phyloP scores from a whole-genome alignment of 2,113 vertebrate genomes.

The Cavia aperea region DNA sequence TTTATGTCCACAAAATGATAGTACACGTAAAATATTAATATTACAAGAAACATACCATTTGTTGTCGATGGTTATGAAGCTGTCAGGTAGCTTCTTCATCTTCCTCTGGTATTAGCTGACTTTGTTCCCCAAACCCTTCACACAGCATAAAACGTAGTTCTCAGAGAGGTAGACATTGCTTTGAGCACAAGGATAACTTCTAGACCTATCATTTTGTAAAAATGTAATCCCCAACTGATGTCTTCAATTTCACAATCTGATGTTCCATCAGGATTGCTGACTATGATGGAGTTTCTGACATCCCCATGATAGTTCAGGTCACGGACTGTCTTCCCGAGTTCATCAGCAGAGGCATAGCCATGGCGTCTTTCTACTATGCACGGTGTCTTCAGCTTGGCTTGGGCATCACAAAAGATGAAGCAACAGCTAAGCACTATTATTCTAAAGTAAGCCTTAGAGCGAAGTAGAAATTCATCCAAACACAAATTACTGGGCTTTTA shows the following conservation, averaged over 20 bases:
- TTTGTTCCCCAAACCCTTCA: neutral
- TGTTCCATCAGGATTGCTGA: slow-evolving; percentile 68
- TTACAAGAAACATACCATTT: neutral
- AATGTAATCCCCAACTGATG: neutral
- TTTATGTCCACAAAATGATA: slow-evolving; percentile 12
- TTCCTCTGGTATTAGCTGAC: neutral
- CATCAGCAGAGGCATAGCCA: slow-evolving; percentile 75
- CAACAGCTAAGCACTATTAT: slow-evolving; percentile 71
- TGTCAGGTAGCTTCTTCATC: neutral
- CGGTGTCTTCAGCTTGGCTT: slow-evolving; percentile 80
- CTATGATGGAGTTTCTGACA: slow-evolving; percentile 66
- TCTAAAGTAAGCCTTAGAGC: slow-evolving; percentile 70
- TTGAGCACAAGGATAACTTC: neutral
- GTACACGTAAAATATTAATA: neutral
- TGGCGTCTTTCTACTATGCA: slow-evolving; percentile 80
- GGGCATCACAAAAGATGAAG: slow-evolving; percentile 72
- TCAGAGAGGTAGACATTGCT: neutral
- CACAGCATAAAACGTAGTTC: neutral
- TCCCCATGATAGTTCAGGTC: slow-evolving; percentile 65
- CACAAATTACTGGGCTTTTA: neutral
- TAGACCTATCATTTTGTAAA: neutral
- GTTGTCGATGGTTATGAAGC: neutral
- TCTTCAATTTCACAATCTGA: neutral
- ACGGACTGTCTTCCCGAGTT: slow-evolving; percentile 76
- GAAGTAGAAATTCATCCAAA: neutral